phyloP scores from a whole-genome alignment of 2,113 vertebrate species.

The Hydropotes inermis region DNA sequence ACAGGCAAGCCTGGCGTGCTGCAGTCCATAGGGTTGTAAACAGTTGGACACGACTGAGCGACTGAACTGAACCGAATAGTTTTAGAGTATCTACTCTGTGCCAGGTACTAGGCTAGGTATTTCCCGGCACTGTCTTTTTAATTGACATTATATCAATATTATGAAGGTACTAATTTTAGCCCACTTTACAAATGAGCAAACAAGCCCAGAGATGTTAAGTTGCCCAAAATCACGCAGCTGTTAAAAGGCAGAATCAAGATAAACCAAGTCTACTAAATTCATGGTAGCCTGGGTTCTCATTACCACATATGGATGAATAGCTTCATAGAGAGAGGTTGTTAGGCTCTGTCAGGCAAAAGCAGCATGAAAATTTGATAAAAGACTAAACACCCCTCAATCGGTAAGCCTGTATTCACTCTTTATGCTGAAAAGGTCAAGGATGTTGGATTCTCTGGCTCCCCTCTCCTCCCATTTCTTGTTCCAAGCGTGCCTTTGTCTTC shows the following conservation, averaged over 20 bases:
- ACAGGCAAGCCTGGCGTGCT: not conserved
- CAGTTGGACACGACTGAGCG: not conserved
- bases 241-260: not conserved
- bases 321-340: not conserved
- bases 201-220: not conserved
- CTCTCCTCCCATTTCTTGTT: not conserved
- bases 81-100: not conserved
- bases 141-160: not conserved
- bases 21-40: not conserved
- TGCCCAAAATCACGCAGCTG: not conserved
- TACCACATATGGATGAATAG: not conserved
- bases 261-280: not conserved
- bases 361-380: not conserved
- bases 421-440: not conserved
- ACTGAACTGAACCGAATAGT: not conserved
- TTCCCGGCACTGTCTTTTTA: not conserved
- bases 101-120: not conserved
- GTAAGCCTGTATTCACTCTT: not conserved
- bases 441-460: not conserved
- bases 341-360: not conserved
- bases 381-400: not conserved
- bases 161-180: not conserved
- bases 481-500: not conserved
- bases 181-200: not conserved
- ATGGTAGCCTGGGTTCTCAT: not conserved